Evolutionary conservation across 2,888 invertebrate genomes (phyloP).

Genomic region (Drosophila emarginata): DNA sequence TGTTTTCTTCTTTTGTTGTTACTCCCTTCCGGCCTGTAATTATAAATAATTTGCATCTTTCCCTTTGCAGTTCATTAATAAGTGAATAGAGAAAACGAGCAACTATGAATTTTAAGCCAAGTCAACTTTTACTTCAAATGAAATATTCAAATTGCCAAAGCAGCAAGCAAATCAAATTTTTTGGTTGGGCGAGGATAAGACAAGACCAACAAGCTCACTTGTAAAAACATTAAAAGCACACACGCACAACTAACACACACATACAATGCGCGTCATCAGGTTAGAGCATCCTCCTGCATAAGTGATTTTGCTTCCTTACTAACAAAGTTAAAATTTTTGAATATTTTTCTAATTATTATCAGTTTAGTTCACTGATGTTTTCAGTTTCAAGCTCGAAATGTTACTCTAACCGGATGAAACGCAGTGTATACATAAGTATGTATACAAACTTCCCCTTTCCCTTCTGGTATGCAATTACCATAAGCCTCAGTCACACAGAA

Average conservation of each 20-base stretch:
- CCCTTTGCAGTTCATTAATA: constrained; percentile 58
- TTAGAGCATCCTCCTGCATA: too few species aligned
- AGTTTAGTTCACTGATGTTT: too few species aligned
- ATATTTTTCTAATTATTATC: too few species aligned
- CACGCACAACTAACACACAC: constrained; percentile 7
- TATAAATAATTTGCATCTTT: constrained; percentile 64
- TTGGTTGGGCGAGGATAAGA: constrained; percentile 32
- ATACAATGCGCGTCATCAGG: too few species aligned
- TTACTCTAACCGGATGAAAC: too few species aligned
- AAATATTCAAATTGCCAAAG: constrained; percentile 58
- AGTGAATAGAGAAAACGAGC: constrained; percentile 59
- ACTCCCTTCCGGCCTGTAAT: constrained; percentile 48
- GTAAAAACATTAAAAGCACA: constrained; percentile 58
- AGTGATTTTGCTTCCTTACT: too few species aligned
- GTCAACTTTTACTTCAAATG: constrained; percentile 39
- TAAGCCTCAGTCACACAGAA: constrained; percentile 46
- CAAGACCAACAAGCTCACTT: constrained; percentile 43
- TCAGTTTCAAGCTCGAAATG: too few species aligned
- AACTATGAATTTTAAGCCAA: constrained; percentile 37
- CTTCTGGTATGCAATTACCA: constrained; percentile 55
- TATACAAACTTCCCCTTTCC: background rate
- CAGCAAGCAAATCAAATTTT: constrained; percentile 62
- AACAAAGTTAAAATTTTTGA: too few species aligned
- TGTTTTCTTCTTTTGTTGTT: constrained; percentile 11
- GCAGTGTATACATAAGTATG: background rate